A percentile compares a stretch with the other conserved stretches of the same genome.
Conservation (phyloP, 2,888 invertebrate species). For the Dinocampus coccinellae region DNA sequence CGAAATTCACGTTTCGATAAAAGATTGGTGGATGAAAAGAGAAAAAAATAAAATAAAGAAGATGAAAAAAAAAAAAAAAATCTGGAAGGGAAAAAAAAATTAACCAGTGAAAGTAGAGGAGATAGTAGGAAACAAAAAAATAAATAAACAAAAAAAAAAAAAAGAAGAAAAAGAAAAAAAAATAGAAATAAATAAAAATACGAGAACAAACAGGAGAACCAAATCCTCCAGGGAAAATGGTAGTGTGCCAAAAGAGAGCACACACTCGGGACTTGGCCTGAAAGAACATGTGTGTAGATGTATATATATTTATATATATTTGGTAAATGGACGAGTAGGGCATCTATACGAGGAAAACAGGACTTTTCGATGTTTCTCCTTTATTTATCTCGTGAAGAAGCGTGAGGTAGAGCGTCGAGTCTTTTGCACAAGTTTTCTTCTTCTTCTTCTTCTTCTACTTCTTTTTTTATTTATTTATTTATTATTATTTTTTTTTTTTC, state of each 20-base stretch:
- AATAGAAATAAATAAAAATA: background rate
- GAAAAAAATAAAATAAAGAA: constrained; percentile 11
- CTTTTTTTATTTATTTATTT: no score
- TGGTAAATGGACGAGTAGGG: background rate
- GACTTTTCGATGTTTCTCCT: constrained; percentile 38
- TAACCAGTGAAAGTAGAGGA: constrained; percentile 9
- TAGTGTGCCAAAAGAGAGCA: constrained; percentile 1
- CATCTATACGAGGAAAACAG: constrained; percentile 31
- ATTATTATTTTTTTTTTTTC: no score
- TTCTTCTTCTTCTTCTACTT: background rate
- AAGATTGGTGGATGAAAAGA: background rate
- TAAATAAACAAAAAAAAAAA: background rate
- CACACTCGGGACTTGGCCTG: constrained; percentile 17
- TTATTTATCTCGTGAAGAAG: constrained; percentile 34
- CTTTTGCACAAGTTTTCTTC: constrained; percentile 11
- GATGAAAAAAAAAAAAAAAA: background rate
- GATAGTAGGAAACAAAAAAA: constrained; percentile 11
- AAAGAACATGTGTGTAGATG: background rate
- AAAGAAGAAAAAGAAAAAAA: background rate
- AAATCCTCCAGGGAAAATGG: background rate
- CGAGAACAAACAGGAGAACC: background rate
- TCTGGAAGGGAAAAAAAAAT: constrained; percentile 8
- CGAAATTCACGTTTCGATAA: constrained; percentile 25
- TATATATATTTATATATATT: background rate
- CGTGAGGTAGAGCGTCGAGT: constrained; percentile 22